Conservation (phyloP, 2,797 vertebrate species). For the Macropus fuliginosus region DNA sequence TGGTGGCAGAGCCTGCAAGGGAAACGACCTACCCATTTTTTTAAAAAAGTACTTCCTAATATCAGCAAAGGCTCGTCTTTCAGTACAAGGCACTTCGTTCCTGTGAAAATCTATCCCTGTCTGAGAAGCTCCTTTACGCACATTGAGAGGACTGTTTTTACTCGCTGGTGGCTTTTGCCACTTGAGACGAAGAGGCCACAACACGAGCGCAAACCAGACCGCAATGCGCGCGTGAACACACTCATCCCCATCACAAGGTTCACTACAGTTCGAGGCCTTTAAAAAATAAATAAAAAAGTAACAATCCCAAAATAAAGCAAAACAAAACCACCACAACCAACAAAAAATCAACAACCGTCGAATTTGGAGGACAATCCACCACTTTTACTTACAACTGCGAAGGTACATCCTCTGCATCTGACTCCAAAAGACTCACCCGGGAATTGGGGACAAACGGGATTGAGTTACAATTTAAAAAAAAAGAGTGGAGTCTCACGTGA, state of each 20-base stretch:
- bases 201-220: not conserved
- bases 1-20: conserved; percentile 70
- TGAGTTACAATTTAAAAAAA: not conserved
- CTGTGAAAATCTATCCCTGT: conserved; percentile 69
- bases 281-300: not conserved
- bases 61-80: conserved; percentile 65
- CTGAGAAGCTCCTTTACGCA: conserved; percentile 45
- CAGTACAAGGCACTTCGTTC: conserved; percentile 66
- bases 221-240: not conserved
- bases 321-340: not conserved
- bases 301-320: not conserved
- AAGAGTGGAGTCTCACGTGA: not conserved
- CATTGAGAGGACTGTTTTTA: not conserved
- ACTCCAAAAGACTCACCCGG: not conserved
- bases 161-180: not conserved
- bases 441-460: not conserved
- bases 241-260: not conserved
- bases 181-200: not conserved
- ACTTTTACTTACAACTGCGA: not conserved
- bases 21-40: conserved; percentile 67
- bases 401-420: not conserved
- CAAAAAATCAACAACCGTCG: not conserved
- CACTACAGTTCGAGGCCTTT: not conserved
- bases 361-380: too few species aligned
- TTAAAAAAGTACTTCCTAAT: conserved; percentile 58